Evolutionary conservation across 1,140 invertebrate species (phyloP).

Genomic region (Vanessa tameamea): DNA sequence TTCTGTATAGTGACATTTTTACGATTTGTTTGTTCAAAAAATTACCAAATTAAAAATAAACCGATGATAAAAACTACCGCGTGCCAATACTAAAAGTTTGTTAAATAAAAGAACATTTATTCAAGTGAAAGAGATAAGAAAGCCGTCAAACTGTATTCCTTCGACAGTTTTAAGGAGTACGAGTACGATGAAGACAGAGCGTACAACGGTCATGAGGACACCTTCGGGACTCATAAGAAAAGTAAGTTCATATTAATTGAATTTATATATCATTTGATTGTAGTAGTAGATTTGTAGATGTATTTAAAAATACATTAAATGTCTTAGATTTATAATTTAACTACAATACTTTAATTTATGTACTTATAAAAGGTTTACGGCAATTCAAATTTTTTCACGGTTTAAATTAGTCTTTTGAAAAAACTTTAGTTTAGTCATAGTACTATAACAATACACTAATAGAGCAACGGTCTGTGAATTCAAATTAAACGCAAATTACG

Average conservation of each 20-base stretch:
- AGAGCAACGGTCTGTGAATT: neutral
- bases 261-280: slow-evolving; percentile 17
- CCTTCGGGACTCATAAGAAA: slow-evolving; percentile 68
- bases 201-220: slow-evolving; percentile 69
- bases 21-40: slow-evolving; percentile 33
- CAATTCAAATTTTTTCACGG: neutral
- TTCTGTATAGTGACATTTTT: slow-evolving; percentile 43
- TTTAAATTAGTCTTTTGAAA: neutral
- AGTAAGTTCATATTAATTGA: slow-evolving; percentile 58
- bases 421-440: neutral
- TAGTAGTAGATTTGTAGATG: slow-evolving; percentile 21
- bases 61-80: neutral
- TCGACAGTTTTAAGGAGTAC: slow-evolving; percentile 77
- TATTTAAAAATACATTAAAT: slow-evolving; percentile 14
- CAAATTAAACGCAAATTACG: neutral
- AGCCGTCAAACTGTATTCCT: slow-evolving; percentile 78
- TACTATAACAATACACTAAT: neutral
- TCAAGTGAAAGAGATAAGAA: slow-evolving; percentile 44
- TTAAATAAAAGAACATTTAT: slow-evolving; percentile 14
- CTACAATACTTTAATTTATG: too few relatives aligned
- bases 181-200: slow-evolving; percentile 73
- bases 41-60: neutral
- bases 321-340: neutral
- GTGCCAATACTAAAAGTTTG: slow-evolving; percentile 9
- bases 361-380: too few relatives aligned